A percentile compares a stretch with the other conserved stretches of the same genome.
phyloP scores from a whole-genome alignment of 2,113 vertebrate genomes.

The Bettongia penicillata region DNA sequence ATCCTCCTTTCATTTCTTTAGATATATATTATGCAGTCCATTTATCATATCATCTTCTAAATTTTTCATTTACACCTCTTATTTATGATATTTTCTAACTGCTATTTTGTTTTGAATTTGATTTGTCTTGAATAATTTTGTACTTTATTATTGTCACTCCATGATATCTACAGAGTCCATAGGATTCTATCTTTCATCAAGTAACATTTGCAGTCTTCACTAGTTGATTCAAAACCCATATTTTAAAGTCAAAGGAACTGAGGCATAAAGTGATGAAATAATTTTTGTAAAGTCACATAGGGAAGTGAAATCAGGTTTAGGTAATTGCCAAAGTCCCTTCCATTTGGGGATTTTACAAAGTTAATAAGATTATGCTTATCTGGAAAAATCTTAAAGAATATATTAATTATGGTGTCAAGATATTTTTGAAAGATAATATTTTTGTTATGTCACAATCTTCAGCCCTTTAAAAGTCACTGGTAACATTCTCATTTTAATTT shows the following conservation, averaged over 20 bases:
- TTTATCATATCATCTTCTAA: too few relatives aligned
- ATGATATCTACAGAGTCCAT: too few relatives aligned
- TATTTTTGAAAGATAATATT: not conserved
- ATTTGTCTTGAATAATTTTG: too few relatives aligned
- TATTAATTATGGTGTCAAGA: not conserved
- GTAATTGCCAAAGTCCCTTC: not conserved
- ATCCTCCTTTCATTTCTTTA: too few relatives aligned
- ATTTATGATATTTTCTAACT: too few relatives aligned
- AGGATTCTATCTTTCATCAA: too few relatives aligned
- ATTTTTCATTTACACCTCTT: too few relatives aligned
- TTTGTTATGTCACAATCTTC: not conserved
- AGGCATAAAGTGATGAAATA: not conserved
- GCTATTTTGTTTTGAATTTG: too few relatives aligned
- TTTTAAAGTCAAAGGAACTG: not conserved
- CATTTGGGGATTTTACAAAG: not conserved
- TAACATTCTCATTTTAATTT: not conserved
- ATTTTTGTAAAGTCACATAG: not conserved
- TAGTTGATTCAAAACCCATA: not conserved
- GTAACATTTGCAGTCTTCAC: not conserved
- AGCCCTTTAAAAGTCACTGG: not conserved
- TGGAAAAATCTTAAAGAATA: not conserved
- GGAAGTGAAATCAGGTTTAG: not conserved
- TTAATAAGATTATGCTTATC: not conserved
- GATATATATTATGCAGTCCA: too few relatives aligned
- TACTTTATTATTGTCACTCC: too few relatives aligned